Conservation (phyloP, 2,888 invertebrate species). For the Carcina quercana region DNA sequence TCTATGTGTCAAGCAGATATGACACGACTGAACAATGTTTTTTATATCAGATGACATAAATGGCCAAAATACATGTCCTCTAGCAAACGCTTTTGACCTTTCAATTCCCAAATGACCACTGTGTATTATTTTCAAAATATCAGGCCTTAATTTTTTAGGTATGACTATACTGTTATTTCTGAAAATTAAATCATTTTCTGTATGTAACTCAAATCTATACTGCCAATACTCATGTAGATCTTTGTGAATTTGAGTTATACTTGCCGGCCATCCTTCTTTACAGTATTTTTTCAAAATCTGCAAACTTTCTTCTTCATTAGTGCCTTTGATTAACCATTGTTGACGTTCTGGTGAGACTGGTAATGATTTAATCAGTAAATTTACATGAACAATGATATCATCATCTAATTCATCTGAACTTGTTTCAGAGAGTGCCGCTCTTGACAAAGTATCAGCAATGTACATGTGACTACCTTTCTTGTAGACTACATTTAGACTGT, state of each 20-base stretch:
- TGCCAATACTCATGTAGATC: constrained; percentile 6
- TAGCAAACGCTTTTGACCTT: constrained; percentile 17
- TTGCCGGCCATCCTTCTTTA: constrained; percentile 8
- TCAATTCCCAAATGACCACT: constrained; percentile 16
- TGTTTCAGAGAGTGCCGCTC: constrained; percentile 2
- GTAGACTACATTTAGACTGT: constrained; percentile 10
- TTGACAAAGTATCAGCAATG: constrained; percentile 5
- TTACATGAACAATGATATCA: constrained; percentile 1
- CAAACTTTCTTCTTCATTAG: too few relatives aligned
- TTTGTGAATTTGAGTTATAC: constrained; percentile 6
- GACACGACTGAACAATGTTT: constrained; percentile 13
- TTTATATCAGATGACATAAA: constrained; percentile 16
- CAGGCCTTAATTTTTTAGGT: constrained; percentile 12
- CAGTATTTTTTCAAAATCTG: constrained; percentile 9
- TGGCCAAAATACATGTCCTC: constrained; percentile 18
- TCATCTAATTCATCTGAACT: constrained; percentile 5
- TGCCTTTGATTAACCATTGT: too few relatives aligned
- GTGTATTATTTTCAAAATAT: constrained; percentile 17
- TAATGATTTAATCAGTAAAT: too few relatives aligned
- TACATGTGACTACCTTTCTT: constrained; percentile 6
- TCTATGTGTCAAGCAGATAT: constrained; percentile 11
- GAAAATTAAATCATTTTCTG: too few relatives aligned
- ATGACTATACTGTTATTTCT: too few relatives aligned
- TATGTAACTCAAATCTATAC: constrained; percentile 6
- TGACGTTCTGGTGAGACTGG: too few relatives aligned